Base-by-base conservation (phyloP, 2,797 vertebrate species). In the Rhadinocentrus ornatus region DNA sequence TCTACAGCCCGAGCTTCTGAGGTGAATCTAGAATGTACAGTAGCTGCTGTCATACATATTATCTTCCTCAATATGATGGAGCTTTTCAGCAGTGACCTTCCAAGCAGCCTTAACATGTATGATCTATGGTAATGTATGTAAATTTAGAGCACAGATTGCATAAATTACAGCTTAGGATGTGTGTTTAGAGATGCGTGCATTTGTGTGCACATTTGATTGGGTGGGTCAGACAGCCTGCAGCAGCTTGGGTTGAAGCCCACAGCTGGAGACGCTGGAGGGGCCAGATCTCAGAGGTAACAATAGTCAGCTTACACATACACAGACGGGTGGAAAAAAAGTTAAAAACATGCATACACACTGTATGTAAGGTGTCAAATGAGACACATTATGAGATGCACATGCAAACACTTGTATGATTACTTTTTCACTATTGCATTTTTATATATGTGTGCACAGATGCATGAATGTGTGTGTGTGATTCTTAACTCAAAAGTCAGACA, bases 61-160 rank as follows among this genome's bases (percentile, higher is more conserved):
- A 67, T 71, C 57, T 61, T 68, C 31, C 5, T 73, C 81, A 63
- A 76, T 65, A 69, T 54, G 27, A 71, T 54, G 16, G 12, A 73
- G 64, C 29, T 6, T 74, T 83, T 78, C 66, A 74, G 72, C 61
- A 62, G 61, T 82, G 85, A 92, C 91, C 91, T 93, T 92, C 90
- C 73, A 80, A 69, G 83, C 71, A 68, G 65, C 78, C 65, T 71
- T 66, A 62, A 82, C 88, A 76, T 85, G 78, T 88, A 84, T 86
- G 86, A 89, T 89, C 73, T 86, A 75, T 89, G 87, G 64, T 92
- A 91, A 94, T 91, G 69, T 90, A 92, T 94, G 91, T 81, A 91
- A 91, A 93, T 91, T 53, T 20, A 55, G 75, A 76, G 26, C 50
- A 67, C 62, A 81, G 86, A 90, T 83, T 85, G 87, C 78, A 90